These are phyloP conservation scores for Struthio camelus DNA, from an alignment of 2,113 vertebrate genomes.

Conservation along the genomic window DNA sequence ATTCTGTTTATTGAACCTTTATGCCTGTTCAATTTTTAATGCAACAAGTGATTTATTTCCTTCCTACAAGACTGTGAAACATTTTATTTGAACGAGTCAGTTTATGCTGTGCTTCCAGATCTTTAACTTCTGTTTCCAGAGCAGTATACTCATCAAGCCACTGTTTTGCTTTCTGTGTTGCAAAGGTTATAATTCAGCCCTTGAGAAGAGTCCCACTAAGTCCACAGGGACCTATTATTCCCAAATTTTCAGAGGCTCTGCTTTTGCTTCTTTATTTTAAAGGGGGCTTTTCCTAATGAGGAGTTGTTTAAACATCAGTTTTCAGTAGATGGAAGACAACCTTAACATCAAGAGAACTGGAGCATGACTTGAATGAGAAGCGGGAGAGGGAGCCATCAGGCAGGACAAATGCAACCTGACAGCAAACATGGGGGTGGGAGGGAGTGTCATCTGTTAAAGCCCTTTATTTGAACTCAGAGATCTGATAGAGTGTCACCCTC, in stretches of 20 bases:
- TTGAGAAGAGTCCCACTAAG: neutral
- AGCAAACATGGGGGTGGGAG: neutral
- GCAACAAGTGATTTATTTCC: neutral
- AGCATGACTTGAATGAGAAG: neutral
- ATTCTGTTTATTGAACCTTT: neutral
- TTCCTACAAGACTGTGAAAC: neutral
- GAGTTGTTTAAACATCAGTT: neutral
- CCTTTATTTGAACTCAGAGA: neutral
- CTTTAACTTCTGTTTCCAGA: conserved; percentile 19
- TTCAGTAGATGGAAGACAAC: neutral
- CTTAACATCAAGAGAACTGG: neutral
- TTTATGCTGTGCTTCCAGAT: neutral
- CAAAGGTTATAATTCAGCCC: neutral
- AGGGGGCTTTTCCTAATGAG: neutral
- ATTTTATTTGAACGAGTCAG: neutral
- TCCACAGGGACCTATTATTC: neutral
- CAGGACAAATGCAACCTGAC: neutral
- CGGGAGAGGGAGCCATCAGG: neutral
- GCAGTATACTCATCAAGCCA: neutral
- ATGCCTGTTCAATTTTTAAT: neutral
- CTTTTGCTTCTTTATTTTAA: neutral
- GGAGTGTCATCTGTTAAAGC: neutral
- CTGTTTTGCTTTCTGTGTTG: neutral
- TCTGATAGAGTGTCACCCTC: neutral
- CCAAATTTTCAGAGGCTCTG: neutral